These are phyloP conservation scores for Falco punctatus DNA, from an alignment of 2,113 vertebrate genomes.

Conservation along the genomic window DNA sequence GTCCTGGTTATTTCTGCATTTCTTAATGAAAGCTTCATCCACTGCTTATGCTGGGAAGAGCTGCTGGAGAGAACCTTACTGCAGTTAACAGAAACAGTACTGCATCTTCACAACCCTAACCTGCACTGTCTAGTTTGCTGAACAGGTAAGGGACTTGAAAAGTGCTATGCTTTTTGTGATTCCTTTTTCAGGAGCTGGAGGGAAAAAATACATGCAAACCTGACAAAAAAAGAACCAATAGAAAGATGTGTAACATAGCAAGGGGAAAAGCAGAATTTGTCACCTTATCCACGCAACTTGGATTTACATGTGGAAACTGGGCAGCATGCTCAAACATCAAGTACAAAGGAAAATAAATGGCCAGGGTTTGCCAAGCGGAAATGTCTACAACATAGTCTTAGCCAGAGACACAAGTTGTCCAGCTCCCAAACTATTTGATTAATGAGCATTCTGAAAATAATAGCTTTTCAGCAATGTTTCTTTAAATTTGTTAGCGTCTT, in stretches of 20 bases:
- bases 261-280: background rate
- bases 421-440: slow-evolving; percentile 26
- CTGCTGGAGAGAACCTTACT: background rate
- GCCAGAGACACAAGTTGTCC: background rate
- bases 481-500: background rate
- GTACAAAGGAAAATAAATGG: background rate
- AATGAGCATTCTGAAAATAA: slow-evolving; percentile 39
- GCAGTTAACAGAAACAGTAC: background rate
- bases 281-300: background rate
- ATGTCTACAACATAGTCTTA: background rate
- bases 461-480: background rate
- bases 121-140: background rate
- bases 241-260: background rate
- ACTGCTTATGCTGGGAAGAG: background rate
- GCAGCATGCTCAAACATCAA: background rate
- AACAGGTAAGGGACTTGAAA: background rate
- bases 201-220: background rate
- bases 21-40: background rate
- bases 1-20: background rate
- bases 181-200: background rate
- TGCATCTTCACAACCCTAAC: background rate
- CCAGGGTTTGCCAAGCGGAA: background rate
- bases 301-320: background rate
- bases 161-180: background rate
- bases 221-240: background rate